Base-by-base conservation (phyloP, 2,888 invertebrate species). In the Megastigmus dorsalis region DNA sequence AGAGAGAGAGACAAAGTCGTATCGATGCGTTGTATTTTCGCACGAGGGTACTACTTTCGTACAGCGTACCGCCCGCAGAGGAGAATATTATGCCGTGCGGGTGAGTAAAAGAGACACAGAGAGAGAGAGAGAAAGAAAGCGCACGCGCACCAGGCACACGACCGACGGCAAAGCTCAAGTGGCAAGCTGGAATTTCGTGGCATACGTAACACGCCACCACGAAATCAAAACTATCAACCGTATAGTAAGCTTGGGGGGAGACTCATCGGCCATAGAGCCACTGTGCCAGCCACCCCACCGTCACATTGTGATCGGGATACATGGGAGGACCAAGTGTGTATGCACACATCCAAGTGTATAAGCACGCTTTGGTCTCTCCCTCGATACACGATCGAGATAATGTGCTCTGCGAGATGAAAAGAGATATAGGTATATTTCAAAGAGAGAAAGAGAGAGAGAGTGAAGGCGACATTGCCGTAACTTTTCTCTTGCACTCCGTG, bases 201-300 rank as follows among this genome's bases (percentile, higher is more conserved):
- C n/a, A n/a, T n/a, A n/a, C n/a, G n/a, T n/a, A n/a, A n/a, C 18
- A 62, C 28, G 33, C 28, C 26, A 59, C 41, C 54, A 18, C 33
- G 4, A 15, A 18, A 54, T 28, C 52, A n/a, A 26, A 30, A 28
- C 84, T 52, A 52, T 52, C 6, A 28, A 15, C 26, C 48, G 48
- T 26, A n/a, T n/a, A n/a, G n/a, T n/a, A n/a, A n/a, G n/a, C n/a
- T n/a, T n/a, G n/a, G n/a, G n/a, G n/a, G n/a, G n/a, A n/a, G n/a
- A n/a, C n/a, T n/a, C n/a, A n/a, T n/a, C n/a, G n/a, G n/a, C n/a
- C n/a, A n/a, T n/a, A n/a, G n/a, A n/a, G n/a, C 13, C 72, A 79
- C 77, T 82, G 84, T 86, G 81, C 85, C 85, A 86, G 86, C 86
- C 81, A 81, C 83, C 84, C 82, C 83, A 81, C 83, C 82, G 83